Evolutionary conservation across 2,888 invertebrate species (phyloP), one percentile per base, ranked within the genome.

Genomic region (Nemotelus nigrinus): DNA sequence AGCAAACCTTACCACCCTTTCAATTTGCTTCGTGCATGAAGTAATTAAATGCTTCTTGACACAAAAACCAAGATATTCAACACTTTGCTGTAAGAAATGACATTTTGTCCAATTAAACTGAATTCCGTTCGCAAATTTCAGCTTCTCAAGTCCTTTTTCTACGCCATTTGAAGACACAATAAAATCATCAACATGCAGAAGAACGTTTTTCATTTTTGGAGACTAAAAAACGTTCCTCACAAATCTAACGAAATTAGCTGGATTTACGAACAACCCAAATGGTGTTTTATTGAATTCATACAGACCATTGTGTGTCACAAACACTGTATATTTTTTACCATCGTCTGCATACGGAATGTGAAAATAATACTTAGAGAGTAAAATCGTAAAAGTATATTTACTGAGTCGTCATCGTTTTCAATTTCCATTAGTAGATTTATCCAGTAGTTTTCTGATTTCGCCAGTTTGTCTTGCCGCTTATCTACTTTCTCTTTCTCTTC

Each of bases 191-290:
- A 80, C 64, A 53, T 76, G 77, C 43, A 77, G 71, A 8, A 77
- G n/a, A 25, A 68, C 71, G 25, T 25, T 25, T 25, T 25, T 25
- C 25, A 25, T 25, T 25, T 25, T 25, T 25, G 25, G 25, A 25
- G 25, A 25, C 25, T 25, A 0, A 25, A 25, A 25, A 25, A 25
- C 25, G 25, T 25, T 25, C 25, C 39, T 53, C 3, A 80, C 71
- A 25, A 53, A 68, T 48, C 85, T 76, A 43, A 81, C 84, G 70
- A 86, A 85, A 47, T 83, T 82, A n/a, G 82, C 81, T 7, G 86
- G 86, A 3, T 82, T 82, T 43, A 84, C 85, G 58, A 83, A 84
- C 3, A 86, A 75, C 3, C 86, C 86, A 81, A 86, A 87, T 0
- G 86, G 86, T 72, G 82, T 82, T 78, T 80, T 82, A 79, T 25